A percentile compares a stretch with the other conserved stretches of the same genome.
Conservation (phyloP, 2,113 vertebrate genomes). For the Pipra filicauda region DNA sequence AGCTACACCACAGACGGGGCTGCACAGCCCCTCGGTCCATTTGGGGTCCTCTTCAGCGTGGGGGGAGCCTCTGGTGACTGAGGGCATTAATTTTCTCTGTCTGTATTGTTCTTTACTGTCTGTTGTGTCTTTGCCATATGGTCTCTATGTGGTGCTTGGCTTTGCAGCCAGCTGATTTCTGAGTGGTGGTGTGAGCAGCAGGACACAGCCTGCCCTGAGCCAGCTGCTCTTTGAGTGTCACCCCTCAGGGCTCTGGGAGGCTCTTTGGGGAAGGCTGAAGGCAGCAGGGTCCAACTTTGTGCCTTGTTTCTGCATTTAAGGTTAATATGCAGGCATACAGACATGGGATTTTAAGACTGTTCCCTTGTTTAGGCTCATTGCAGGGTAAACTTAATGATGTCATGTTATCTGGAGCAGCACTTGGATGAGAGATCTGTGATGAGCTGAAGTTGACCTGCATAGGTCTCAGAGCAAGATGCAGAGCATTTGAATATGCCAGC, state of each 20-base stretch:
- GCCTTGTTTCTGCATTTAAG: neutral
- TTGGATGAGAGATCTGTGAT: conserved; percentile 39
- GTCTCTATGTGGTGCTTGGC: neutral
- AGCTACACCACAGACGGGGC: neutral
- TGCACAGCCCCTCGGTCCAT: neutral
- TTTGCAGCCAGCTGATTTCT: neutral
- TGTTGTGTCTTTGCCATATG: neutral
- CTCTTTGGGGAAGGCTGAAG: neutral
- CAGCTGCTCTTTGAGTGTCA: conserved; percentile 32
- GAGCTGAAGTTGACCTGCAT: conserved; percentile 52
- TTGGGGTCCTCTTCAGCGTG: fast-evolving
- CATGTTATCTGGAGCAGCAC: conserved; percentile 28
- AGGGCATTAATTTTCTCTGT: neutral
- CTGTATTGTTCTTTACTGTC: neutral
- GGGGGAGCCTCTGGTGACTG: neutral
- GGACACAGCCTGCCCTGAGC: neutral
- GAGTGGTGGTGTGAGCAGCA: neutral
- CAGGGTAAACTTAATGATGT: neutral
- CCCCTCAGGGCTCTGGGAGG: neutral
- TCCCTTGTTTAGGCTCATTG: conserved; percentile 5
- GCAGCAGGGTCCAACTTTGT: neutral
- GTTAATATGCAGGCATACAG: neutral
- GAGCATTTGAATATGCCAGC: conserved; percentile 44
- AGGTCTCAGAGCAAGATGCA: conserved; percentile 33
- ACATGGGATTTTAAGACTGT: neutral